Percentiles rank a stretch among this genome's conserved stretches.
Conservation (phyloP, 1,140 invertebrate species). For the Lutraria rhynchaena region DNA sequence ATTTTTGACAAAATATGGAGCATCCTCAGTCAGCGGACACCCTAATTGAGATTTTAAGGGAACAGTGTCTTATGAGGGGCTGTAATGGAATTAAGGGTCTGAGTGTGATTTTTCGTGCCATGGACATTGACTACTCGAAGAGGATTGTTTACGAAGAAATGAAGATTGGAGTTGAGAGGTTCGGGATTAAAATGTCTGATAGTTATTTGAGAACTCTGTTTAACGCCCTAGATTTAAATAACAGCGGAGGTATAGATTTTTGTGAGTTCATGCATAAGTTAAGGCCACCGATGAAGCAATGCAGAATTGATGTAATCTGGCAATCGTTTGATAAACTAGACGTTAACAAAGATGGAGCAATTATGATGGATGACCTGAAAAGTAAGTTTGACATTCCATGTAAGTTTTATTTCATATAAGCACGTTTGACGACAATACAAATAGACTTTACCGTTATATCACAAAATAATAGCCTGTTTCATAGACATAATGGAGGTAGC, state of each 20-base stretch:
- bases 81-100: slow-evolving; percentile 72
- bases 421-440: no score
- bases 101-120: slow-evolving; percentile 67
- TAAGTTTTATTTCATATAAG: no score
- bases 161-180: slow-evolving; percentile 56
- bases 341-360: slow-evolving; percentile 90
- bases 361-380: slow-evolving; percentile 91
- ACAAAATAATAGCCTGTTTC: no score
- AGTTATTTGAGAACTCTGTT: slow-evolving; percentile 61
- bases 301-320: slow-evolving; percentile 88
- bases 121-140: slow-evolving; percentile 77
- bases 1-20: no score
- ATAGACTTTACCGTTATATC: no score
- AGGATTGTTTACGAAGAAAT: slow-evolving; percentile 71
- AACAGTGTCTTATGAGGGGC: slow-evolving; percentile 63
- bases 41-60: slow-evolving; percentile 46
- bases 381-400: slow-evolving; percentile 71
- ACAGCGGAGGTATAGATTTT: slow-evolving; percentile 67
- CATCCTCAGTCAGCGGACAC: slow-evolving; percentile 25
- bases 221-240: slow-evolving; percentile 64
- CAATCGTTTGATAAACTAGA: slow-evolving; percentile 94
- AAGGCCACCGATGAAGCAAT: slow-evolving; percentile 90
- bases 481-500: no score
- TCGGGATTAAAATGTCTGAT: slow-evolving; percentile 60
- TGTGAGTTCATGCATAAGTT: slow-evolving; percentile 68